Evolutionary conservation across 2,888 invertebrate species (phyloP).

Genomic region (Scaptomyza cyrtandrae): DNA sequence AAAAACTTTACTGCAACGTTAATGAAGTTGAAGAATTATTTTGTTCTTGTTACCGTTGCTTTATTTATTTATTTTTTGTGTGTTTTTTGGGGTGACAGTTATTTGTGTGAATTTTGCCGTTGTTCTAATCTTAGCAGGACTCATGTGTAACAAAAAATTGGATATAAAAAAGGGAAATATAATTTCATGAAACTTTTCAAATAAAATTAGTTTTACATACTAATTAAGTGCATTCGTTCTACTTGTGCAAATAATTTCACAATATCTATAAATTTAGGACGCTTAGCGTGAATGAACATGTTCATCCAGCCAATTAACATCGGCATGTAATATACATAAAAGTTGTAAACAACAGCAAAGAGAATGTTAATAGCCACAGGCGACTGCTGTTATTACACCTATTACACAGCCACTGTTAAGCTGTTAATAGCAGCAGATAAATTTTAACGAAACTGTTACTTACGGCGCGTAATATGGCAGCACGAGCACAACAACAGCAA

Average conservation of each 20-base stretch:
- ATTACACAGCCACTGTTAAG: slow-evolving; percentile 23
- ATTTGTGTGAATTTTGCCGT: slow-evolving; percentile 25
- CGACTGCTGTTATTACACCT: slow-evolving; percentile 56
- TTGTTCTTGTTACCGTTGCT: slow-evolving; percentile 35
- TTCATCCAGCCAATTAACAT: slow-evolving; percentile 6
- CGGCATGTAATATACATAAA: background rate
- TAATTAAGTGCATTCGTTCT: background rate
- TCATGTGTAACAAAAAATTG: slow-evolving; percentile 17
- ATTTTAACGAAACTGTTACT: slow-evolving; percentile 65
- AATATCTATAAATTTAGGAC: background rate
- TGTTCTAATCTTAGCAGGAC: slow-evolving; percentile 8
- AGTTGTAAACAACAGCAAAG: slow-evolving; percentile 37
- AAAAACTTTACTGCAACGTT: slow-evolving; percentile 68
- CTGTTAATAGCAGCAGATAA: slow-evolving; percentile 53
- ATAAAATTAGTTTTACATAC: background rate
- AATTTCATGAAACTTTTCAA: background rate
- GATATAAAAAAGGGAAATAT: slow-evolving; percentile 4
- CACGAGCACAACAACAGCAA: slow-evolving; percentile 15
- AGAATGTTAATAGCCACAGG: slow-evolving; percentile 39
- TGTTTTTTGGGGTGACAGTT: slow-evolving; percentile 31
- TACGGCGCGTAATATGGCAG: slow-evolving; percentile 48
- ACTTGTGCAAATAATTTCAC: background rate
- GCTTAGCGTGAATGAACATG: background rate
- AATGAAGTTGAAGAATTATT: slow-evolving; percentile 73
- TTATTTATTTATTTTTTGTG: slow-evolving; percentile 4